Evolutionary conservation across 2,797 vertebrate species (phyloP), one percentile per base, ranked within the genome.

Genomic region (Cyclopterus lumpus): DNA sequence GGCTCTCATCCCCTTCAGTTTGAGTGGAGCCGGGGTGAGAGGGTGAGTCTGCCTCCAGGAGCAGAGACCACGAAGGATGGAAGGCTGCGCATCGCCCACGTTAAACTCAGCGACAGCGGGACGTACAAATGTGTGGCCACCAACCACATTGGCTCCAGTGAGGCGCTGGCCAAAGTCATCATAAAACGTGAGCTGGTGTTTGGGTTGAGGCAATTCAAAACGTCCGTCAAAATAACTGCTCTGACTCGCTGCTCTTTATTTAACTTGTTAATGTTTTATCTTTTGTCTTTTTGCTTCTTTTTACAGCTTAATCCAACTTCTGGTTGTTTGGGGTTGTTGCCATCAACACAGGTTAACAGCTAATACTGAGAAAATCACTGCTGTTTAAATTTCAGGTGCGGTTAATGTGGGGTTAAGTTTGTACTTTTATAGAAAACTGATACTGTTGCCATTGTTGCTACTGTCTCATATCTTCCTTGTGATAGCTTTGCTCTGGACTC

Each of bases 81-180:
- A 28, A 14, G 83, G 72, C 94, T 99, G 46, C 91, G 68, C 64
- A 92, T 98, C 46, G 75, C 92, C 61, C 85, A 86, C 0, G 87
- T 71, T 0, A 86, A 83, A 44, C 83, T 82, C 0, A 67, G 74
- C 0, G 96, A 98, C n/a, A 70, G 95, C 0, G 98, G 98, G 26
- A 93, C 89, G 4, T 99, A 98, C 93, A 97, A 94, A 81, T 99
- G 98, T 75, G 91, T 87, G 1, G 97, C 96, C 83, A 93, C 92
- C 91, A 99, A 99, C 91, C 94, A 93, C 15, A 91, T 98, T 0
- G 97, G 97, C 83, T 92, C 89, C 0, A 95, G 96, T 0, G 95
- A 97, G 78, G 93, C 95, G 14, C 68, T 92, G 0, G 91, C 93
- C 48, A 96, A 40, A 0, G 95, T 99, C 74, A 71, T 71, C 0